These are phyloP conservation scores for Micrasema minimum DNA, from an alignment of 1,140 invertebrate genomes.

Conservation along the genomic window DNA sequence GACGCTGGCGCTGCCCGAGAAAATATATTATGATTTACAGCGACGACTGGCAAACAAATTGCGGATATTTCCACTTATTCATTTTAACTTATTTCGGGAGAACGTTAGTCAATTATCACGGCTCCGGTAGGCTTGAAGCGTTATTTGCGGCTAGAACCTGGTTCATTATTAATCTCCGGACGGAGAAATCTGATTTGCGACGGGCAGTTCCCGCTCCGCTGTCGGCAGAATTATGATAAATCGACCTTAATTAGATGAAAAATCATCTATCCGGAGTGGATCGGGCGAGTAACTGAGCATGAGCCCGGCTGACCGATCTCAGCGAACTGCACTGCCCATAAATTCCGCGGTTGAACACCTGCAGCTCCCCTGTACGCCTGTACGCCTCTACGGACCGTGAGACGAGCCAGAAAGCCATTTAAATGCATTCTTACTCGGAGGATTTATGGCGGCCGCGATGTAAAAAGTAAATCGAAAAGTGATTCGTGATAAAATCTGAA, in stretches of 20 bases:
- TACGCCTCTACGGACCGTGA: neutral
- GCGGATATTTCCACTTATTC: constrained; percentile 32
- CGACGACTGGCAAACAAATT: constrained; percentile 40
- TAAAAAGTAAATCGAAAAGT: constrained; percentile 40
- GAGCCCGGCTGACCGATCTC: neutral
- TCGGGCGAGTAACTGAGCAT: constrained; percentile 1
- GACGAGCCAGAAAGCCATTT: constrained; percentile 16
- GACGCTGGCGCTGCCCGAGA: constrained; percentile 12
- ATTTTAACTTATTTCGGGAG: constrained; percentile 30
- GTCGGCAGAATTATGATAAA: constrained; percentile 44
- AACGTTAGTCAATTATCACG: constrained; percentile 39
- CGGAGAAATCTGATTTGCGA: constrained; percentile 19
- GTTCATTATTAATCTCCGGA: constrained; percentile 16
- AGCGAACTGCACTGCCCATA: constrained; percentile 18
- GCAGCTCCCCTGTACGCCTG: constrained; percentile 3
- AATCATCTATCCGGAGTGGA: constrained; percentile 33
- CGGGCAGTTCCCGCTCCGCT: constrained; percentile 14
- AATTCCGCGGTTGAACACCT: constrained; percentile 46
- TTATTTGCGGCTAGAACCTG: constrained; percentile 8
- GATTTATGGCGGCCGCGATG: constrained; percentile 38
- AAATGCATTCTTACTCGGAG: constrained; percentile 39
- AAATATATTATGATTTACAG: constrained; percentile 37
- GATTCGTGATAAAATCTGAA: constrained; percentile 20
- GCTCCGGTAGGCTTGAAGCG: constrained; percentile 6
- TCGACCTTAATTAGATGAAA: constrained; percentile 45